Evolutionary conservation across 2,113 vertebrate species (phyloP).

Genomic region (Sterrhoptilus dennistouni): DNA sequence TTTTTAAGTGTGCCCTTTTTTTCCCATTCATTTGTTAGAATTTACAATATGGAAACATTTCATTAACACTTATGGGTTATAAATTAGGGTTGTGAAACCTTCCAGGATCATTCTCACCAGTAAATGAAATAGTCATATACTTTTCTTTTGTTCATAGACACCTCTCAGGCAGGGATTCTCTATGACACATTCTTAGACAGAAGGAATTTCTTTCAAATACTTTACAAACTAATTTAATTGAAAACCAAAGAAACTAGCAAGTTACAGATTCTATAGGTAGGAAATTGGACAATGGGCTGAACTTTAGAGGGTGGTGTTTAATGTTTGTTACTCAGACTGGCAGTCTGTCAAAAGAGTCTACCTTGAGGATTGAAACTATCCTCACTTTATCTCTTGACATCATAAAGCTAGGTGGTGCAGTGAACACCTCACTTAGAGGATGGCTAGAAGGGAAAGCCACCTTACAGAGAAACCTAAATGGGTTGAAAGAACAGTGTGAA

Average conservation of each 20-base stretch:
- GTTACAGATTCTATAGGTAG: not conserved
- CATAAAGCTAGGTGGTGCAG: not conserved
- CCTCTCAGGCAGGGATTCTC: not conserved
- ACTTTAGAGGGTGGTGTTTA: not conserved
- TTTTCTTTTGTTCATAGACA: not conserved
- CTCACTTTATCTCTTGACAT: not conserved
- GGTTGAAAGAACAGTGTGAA: not conserved
- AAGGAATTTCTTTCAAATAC: not conserved
- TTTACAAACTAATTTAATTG: not conserved
- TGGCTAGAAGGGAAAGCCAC: not conserved
- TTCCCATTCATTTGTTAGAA: not conserved
- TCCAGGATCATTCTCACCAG: not conserved
- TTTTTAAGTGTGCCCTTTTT: not conserved
- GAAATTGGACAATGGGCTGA: not conserved
- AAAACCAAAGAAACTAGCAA: not conserved
- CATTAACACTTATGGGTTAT: not conserved
- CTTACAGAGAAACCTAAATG: not conserved
- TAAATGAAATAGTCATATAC: not conserved
- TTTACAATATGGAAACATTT: not conserved
- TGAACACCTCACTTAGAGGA: too few species aligned
- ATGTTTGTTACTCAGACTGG: not conserved
- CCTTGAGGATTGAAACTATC: rapidly evolving
- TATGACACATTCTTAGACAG: not conserved
- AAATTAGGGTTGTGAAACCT: not conserved
- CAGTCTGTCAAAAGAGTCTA: not conserved